Conservation (phyloP, 2,797 vertebrate species). For the Balearica regulorum region DNA sequence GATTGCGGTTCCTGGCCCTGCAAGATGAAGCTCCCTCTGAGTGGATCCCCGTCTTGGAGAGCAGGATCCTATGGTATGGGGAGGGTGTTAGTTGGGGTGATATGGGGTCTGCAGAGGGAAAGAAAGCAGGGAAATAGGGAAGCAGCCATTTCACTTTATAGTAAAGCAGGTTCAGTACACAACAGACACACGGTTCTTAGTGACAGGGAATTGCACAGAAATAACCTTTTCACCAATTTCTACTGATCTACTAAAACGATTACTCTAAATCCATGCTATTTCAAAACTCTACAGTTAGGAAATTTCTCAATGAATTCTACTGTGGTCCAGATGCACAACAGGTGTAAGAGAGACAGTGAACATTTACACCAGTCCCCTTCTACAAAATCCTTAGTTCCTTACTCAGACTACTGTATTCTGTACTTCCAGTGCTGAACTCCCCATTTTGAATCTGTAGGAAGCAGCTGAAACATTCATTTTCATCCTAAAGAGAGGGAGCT, state of each 20-base stretch:
- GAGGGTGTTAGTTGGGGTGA: neutral
- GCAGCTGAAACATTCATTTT: neutral
- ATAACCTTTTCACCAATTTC: neutral
- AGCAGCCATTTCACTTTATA: neutral
- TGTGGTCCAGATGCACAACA: neutral
- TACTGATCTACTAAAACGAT: neutral
- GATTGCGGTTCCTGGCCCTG: neutral
- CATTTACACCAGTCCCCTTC: neutral
- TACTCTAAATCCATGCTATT: neutral
- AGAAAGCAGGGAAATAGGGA: neutral
- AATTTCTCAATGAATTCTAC: neutral
- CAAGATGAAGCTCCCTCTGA: neutral
- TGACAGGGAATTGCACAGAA: neutral
- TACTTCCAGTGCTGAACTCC: neutral
- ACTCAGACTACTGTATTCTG: neutral
- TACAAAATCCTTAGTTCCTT: neutral
- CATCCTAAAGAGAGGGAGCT: neutral
- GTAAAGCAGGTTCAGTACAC: neutral
- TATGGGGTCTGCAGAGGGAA: neutral
- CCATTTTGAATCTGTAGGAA: neutral
- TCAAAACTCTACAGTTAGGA: neutral
- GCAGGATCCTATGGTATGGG: accelerated
- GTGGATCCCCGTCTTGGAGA: neutral
- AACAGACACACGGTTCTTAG: neutral
- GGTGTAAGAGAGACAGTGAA: neutral